Base-by-base conservation (phyloP, 92 coral and sea anemone genomes). In the Micromussa lordhowensis region DNA sequence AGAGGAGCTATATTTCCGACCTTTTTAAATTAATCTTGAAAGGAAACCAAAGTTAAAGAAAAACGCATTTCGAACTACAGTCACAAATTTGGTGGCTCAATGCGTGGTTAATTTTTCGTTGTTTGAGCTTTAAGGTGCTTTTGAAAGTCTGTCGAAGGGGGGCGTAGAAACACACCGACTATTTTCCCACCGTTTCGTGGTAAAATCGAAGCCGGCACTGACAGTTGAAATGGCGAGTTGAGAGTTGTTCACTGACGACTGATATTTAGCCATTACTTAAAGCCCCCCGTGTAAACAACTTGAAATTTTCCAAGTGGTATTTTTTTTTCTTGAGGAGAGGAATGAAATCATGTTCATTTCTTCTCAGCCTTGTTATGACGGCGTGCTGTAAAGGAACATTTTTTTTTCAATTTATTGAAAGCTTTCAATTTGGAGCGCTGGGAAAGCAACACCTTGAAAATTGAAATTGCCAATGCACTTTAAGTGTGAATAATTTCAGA, bases 401-500 rank as follows among this genome's bases (percentile, higher is more conserved):
- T 49, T 19, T 49, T 19, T 3, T 11, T 13, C 10, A 21, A 49
- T 29, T 38, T 38, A 3, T 31, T 80, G 19, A 80, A 31, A 80
- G 54, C 73, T 73, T 36, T 21, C 31, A 29, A 30, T 51, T 30
- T 19, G 58, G 38, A n/a, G 13, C 18, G 34, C 9, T 28, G 35
- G 59, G 57, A 38, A 64, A 13, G 35, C 35, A 48, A 63, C 74
- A 26, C 32, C 58, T 38, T 36, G 32, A 44, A 81, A 81, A 55
- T 34, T 55, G 30, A 64, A 79, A 30, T 28, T 16, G 53, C 34
- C 69, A 8, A n/a, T 10, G 24, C n/a, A n/a, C 64, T 44, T 29
- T 10, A 83, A 83, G 51, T 71, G 68, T 51, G 68, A 83, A 83
- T 83, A 29, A 83, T 83, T 83, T 82, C 71, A 36, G 14, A 57